phyloP scores from a whole-genome alignment of 2,888 invertebrate genomes.

The Melieria crassipennis region DNA sequence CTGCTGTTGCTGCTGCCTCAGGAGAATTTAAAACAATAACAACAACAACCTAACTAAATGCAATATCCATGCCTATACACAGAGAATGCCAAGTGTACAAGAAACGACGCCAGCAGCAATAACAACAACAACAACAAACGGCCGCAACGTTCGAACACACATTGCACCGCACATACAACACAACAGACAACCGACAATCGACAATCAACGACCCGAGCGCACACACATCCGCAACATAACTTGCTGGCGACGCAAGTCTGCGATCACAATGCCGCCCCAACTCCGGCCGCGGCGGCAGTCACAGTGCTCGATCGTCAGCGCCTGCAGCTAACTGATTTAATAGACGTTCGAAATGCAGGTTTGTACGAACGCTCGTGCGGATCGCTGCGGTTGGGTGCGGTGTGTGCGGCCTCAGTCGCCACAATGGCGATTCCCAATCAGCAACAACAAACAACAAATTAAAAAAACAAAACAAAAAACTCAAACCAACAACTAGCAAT shows the following conservation, averaged over 20 bases:
- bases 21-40: not conserved
- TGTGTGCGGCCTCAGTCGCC: slow-evolving; percentile 46
- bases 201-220: slow-evolving; percentile 26
- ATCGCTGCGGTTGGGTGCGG: not conserved
- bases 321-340: slow-evolving; percentile 57
- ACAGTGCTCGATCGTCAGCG: slow-evolving; percentile 12
- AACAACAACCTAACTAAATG: slow-evolving; percentile 4
- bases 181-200: slow-evolving; percentile 29
- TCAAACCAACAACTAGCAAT: slow-evolving; percentile 1
- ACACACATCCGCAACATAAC: slow-evolving; percentile 50
- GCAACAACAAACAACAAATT: slow-evolving; percentile 31
- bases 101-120: not conserved
- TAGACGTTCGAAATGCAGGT: slow-evolving; percentile 34
- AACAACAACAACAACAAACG: slow-evolving; percentile 5
- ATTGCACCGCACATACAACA: slow-evolving; percentile 33
- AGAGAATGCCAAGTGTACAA: slow-evolving; percentile 17
- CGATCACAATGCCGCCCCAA: slow-evolving; percentile 47
- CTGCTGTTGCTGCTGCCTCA: slow-evolving; percentile 8
- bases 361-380: not conserved
- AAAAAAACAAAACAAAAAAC: slow-evolving; percentile 13
- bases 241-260: slow-evolving; percentile 61
- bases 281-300: not conserved
- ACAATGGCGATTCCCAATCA: slow-evolving; percentile 60
- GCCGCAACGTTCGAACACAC: slow-evolving; percentile 21
- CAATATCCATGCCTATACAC: not conserved